These are phyloP conservation scores for Nymphicus hollandicus DNA, from an alignment of 2,113 vertebrate species.

Conservation along the genomic window DNA sequence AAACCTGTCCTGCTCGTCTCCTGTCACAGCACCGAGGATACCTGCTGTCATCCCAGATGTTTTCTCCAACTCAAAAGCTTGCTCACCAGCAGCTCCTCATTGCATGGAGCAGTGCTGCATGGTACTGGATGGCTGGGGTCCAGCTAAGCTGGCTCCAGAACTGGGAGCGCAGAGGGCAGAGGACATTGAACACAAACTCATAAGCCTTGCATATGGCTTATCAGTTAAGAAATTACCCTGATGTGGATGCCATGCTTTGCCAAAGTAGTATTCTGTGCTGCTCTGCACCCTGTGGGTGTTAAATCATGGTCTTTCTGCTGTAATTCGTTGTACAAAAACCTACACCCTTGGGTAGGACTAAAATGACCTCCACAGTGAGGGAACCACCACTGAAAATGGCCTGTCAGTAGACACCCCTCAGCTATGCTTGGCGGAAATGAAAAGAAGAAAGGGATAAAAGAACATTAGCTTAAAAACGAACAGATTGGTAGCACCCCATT, in stretches of 20 bases:
- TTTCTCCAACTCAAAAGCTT: background rate
- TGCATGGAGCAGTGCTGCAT: background rate
- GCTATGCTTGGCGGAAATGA: background rate
- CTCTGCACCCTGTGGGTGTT: background rate
- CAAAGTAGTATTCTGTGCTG: background rate
- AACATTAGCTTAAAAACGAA: background rate
- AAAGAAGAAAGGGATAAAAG: background rate
- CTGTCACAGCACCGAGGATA: background rate
- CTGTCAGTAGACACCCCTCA: background rate
- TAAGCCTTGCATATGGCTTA: background rate
- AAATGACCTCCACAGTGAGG: background rate
- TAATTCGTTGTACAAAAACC: background rate
- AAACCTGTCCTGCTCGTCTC: background rate
- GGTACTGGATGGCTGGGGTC: background rate
- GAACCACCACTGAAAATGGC: background rate
- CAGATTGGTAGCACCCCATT: background rate
- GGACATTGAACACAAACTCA: background rate
- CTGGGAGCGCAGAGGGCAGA: background rate
- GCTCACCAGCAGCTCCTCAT: background rate
- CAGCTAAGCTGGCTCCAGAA: background rate
- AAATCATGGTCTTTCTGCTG: background rate
- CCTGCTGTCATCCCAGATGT: background rate
- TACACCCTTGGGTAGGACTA: fast-evolving
- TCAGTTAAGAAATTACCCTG: background rate
- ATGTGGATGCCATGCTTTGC: background rate